Conservation (phyloP, 2,888 invertebrate genomes). For the Meiosimyza decipiens region DNA sequence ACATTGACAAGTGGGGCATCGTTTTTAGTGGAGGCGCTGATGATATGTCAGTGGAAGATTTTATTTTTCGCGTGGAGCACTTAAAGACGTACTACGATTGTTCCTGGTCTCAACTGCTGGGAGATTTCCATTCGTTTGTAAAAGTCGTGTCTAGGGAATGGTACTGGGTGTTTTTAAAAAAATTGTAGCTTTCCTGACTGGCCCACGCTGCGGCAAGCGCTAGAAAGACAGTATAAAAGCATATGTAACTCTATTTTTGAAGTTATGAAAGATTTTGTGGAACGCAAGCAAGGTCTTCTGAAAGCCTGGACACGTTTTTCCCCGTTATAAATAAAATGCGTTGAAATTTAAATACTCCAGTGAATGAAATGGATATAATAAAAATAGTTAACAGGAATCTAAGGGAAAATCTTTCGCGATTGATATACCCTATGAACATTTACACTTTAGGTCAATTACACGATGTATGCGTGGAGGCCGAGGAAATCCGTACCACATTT, state of each 20-base stretch:
- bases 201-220: not conserved
- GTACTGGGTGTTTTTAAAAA: conserved; percentile 26
- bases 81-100: conserved; percentile 14
- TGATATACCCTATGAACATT: too few relatives aligned
- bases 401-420: too few relatives aligned
- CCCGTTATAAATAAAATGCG: not conserved
- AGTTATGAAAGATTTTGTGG: conserved; percentile 14
- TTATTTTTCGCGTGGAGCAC: conserved; percentile 31
- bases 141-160: conserved; percentile 23
- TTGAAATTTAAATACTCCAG: not conserved
- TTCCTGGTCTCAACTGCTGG: conserved; percentile 7
- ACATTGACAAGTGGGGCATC: conserved; percentile 30
- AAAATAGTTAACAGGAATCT: not conserved
- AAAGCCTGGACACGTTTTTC: conserved; percentile 17
- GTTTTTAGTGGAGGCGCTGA: conserved; percentile 6
- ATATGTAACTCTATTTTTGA: conserved; percentile 20
- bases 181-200: not conserved
- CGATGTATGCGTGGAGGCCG: too few relatives aligned
- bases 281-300: conserved; percentile 16
- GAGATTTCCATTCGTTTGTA: conserved; percentile 28
- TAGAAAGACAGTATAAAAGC: conserved; percentile 8
- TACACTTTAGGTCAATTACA: too few relatives aligned
- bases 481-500: too few relatives aligned
- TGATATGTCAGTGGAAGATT: conserved; percentile 10
- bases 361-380: conserved; percentile 17